Conservation (phyloP, 2,797 vertebrate species). For the Channa striata region DNA sequence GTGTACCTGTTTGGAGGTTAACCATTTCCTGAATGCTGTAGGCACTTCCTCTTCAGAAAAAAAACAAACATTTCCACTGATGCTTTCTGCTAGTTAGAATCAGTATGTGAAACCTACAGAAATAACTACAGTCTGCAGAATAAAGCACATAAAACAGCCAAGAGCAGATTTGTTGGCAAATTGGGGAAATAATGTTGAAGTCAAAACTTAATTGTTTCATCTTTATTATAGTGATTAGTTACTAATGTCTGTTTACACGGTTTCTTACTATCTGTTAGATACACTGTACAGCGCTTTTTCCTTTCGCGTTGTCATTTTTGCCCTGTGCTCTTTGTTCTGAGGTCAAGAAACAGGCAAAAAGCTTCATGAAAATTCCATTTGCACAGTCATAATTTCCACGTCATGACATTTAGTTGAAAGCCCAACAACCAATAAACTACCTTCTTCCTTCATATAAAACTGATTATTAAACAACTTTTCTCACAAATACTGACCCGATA, state of each 20-base stretch:
- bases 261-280: not conserved
- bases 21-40: slow-evolving; percentile 36
- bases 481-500: no score
- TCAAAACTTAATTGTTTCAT: not conserved
- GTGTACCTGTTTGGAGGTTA: slow-evolving; percentile 35
- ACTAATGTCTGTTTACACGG: no score
- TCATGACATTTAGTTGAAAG: no score
- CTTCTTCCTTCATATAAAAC: not conserved
- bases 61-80: slow-evolving; percentile 19
- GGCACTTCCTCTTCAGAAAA: slow-evolving; percentile 30
- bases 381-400: not conserved
- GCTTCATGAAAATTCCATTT: not conserved
- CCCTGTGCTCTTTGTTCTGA: not conserved
- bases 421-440: no score
- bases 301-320: not conserved
- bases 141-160: not conserved
- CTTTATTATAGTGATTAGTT: no score
- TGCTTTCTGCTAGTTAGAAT: not conserved
- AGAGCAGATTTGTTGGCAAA: not conserved
- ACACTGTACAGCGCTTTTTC: not conserved
- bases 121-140: slow-evolving; percentile 1
- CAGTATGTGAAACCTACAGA: not conserved
- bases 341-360: not conserved
- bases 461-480: not conserved
- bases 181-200: not conserved